Evolutionary conservation across 2,797 vertebrate species (phyloP).

Genomic region (Spea hammondii): DNA sequence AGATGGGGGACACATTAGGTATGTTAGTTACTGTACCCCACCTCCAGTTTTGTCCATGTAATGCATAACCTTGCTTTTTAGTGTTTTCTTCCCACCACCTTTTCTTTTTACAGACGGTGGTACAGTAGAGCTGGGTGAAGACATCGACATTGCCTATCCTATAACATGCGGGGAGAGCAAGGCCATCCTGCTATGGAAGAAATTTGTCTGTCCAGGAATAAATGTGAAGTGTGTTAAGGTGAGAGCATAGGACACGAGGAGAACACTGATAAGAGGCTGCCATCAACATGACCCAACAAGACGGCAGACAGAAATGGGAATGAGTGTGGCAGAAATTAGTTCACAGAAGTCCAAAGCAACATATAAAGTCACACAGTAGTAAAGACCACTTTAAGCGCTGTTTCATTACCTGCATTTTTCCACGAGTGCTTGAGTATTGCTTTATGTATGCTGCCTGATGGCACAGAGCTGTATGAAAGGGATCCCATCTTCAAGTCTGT

Average conservation of each 20-base stretch:
- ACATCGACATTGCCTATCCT: constrained; percentile 88
- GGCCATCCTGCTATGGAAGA: constrained; percentile 93
- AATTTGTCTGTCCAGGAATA: constrained; percentile 97
- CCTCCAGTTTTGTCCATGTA: not conserved
- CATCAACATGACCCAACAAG: too few species aligned
- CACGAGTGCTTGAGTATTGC: too few species aligned
- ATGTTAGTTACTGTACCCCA: constrained; percentile 54
- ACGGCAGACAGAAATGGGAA: too few species aligned
- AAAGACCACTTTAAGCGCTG: too few species aligned
- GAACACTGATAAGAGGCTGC: too few species aligned
- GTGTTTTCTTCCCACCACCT: not conserved
- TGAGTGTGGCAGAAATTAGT: not conserved
- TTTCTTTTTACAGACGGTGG: constrained; percentile 64
- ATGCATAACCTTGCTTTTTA: not conserved
- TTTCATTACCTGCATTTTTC: constrained; percentile 3
- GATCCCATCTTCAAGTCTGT: too few species aligned
- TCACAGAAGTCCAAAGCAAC: too few species aligned
- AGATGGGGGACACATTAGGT: constrained; percentile 76
- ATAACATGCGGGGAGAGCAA: constrained; percentile 97
- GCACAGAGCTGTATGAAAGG: too few species aligned
- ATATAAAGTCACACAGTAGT: too few species aligned
- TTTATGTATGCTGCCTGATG: too few species aligned
- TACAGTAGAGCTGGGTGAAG: constrained; percentile 71
- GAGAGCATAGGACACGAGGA: constrained; percentile 21
- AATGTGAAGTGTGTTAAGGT: constrained; percentile 99